phyloP scores from a whole-genome alignment of 2,113 vertebrate species.

The Mionectes macconnelli region DNA sequence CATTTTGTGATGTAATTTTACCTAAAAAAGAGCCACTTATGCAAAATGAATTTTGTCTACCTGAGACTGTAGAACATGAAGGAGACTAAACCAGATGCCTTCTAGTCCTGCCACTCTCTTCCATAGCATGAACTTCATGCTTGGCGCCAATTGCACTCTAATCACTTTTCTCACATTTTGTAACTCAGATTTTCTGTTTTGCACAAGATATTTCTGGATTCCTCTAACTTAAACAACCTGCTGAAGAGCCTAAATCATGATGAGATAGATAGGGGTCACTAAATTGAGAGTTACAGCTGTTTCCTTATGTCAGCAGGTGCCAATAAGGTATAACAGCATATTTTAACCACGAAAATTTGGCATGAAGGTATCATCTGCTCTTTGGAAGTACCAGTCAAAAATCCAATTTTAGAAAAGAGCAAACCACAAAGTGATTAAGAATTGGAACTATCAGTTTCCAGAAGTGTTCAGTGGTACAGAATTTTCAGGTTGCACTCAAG shows the following conservation, averaged over 20 bases:
- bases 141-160: neutral
- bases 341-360: neutral
- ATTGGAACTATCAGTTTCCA: neutral
- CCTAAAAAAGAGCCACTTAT: neutral
- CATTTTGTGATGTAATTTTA: neutral
- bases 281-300: neutral
- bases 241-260: neutral
- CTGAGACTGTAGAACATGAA: neutral
- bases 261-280: neutral
- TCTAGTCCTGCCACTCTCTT: neutral
- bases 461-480: neutral
- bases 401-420: neutral
- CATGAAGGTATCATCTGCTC: neutral
- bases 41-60: neutral
- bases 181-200: neutral
- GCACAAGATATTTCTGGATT: rapidly evolving
- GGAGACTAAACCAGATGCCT: neutral
- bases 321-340: neutral
- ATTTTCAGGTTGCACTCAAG: neutral
- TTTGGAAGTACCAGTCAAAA: neutral
- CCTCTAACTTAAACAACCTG: neutral
- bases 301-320: neutral
- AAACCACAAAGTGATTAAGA: neutral
- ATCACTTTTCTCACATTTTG: neutral
- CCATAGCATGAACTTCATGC: neutral